Percentiles rank a stretch among this genome's conserved stretches.
Conservation (phyloP, 2,888 invertebrate genomes). For the Diadromus collaris region DNA sequence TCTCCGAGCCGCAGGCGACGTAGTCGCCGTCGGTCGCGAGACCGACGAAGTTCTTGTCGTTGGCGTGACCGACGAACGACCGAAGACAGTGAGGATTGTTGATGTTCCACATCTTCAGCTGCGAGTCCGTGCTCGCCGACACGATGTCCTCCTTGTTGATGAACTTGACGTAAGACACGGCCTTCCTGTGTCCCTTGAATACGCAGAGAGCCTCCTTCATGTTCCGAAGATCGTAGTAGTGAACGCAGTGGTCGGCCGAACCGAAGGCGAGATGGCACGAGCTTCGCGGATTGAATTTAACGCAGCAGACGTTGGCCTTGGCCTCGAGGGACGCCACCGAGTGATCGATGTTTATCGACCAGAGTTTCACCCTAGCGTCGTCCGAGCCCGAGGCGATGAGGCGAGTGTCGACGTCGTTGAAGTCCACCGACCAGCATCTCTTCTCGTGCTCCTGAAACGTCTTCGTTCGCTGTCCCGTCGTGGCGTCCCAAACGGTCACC, state of each 20-base stretch:
- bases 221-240: constrained; percentile 95
- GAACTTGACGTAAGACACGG: constrained; percentile 97
- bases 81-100: constrained; percentile 89
- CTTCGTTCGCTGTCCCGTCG: constrained; percentile 87
- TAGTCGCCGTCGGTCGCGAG: constrained; percentile 95
- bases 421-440: constrained; percentile 97
- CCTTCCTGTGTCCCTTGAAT: constrained; percentile 95
- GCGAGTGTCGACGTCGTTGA: constrained; percentile 94
- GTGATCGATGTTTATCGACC: constrained; percentile 93
- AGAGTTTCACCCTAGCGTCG: constrained; percentile 95
- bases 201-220: constrained; percentile 90
- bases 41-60: constrained; percentile 98
- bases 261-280: constrained; percentile 96
- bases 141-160: constrained; percentile 92
- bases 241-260: constrained; percentile 98
- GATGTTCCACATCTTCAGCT: constrained; percentile 95
- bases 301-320: constrained; percentile 97
- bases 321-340: constrained; percentile 95
- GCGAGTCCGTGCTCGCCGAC: constrained; percentile 95
- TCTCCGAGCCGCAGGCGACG: constrained; percentile 97
- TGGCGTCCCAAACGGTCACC: constrained; percentile 96
- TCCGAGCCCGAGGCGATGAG: constrained; percentile 96
- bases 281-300: constrained; percentile 93
- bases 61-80: constrained; percentile 95
- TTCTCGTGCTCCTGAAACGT: constrained; percentile 96